These are phyloP conservation scores for Ypsolopha scabrella DNA, from an alignment of 2,888 invertebrate species.

Conservation along the genomic window DNA sequence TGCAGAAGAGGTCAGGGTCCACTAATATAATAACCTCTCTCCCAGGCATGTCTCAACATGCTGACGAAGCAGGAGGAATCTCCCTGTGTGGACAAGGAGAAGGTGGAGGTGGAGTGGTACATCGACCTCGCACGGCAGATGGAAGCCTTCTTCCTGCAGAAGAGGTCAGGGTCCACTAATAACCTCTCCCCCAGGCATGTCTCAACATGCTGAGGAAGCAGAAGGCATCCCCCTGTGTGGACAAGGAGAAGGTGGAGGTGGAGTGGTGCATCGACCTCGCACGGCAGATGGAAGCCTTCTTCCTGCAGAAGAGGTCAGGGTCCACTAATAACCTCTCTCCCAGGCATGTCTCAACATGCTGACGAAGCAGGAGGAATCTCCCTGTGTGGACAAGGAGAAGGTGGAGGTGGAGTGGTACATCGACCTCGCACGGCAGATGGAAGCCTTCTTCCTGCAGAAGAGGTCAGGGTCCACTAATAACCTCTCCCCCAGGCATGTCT, in stretches of 20 bases:
- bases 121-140: no score
- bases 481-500: background rate
- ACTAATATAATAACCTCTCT: no score
- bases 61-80: no score
- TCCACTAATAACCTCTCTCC: background rate
- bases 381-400: background rate
- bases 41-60: no score
- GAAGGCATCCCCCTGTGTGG: constrained; percentile 82
- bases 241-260: constrained; percentile 91
- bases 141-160: no score
- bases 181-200: constrained; percentile 79
- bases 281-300: constrained; percentile 94
- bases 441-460: constrained; percentile 94
- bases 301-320: constrained; percentile 83
- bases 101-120: no score
- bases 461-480: constrained; percentile 51
- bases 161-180: no score
- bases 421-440: constrained; percentile 93
- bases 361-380: background rate
- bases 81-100: no score
- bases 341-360: background rate
- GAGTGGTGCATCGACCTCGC: constrained; percentile 94
- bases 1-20: no score
- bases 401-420: constrained; percentile 94
- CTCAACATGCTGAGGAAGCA: constrained; percentile 86